Percentiles rank a stretch among this genome's conserved stretches.
Conservation (phyloP, 2,113 vertebrate species). For the Oreochromis aureus region DNA sequence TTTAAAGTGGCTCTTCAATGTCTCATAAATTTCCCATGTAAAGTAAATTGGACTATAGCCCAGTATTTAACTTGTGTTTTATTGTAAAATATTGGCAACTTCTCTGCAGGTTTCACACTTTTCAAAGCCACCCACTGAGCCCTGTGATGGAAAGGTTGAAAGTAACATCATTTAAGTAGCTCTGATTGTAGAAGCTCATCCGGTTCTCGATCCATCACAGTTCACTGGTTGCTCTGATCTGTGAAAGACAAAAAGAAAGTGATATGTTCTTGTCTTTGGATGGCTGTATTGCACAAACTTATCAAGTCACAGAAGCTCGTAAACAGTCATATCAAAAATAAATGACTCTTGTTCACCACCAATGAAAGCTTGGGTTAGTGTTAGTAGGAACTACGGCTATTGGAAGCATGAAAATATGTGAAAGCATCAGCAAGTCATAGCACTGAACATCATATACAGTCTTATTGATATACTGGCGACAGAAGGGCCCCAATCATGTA, state of each 20-base stretch:
- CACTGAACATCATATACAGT: rapidly evolving
- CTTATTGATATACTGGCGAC: rapidly evolving
- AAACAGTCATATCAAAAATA: background rate
- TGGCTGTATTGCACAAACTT: background rate
- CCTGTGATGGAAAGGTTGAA: background rate
- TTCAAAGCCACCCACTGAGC: rapidly evolving
- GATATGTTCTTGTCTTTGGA: rapidly evolving
- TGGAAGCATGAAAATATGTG: background rate
- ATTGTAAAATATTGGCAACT: background rate
- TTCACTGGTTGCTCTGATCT: background rate
- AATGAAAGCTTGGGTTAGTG: background rate
- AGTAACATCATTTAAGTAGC: rapidly evolving
- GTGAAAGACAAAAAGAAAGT: background rate
- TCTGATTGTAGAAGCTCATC: background rate
- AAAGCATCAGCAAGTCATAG: background rate
- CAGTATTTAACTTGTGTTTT: background rate
- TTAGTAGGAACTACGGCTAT: rapidly evolving
- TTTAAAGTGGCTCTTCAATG: background rate
- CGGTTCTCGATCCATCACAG: rapidly evolving
- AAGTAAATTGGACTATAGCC: rapidly evolving
- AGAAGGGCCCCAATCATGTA: rapidly evolving
- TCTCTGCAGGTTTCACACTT: background rate
- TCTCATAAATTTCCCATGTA: background rate
- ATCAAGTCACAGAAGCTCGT: background rate
- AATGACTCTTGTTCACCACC: rapidly evolving